A percentile compares a stretch with the other conserved stretches of the same genome.
These are phyloP conservation scores for Chrysodeixis includens DNA, from an alignment of 2,888 invertebrate genomes.

Conservation along the genomic window DNA sequence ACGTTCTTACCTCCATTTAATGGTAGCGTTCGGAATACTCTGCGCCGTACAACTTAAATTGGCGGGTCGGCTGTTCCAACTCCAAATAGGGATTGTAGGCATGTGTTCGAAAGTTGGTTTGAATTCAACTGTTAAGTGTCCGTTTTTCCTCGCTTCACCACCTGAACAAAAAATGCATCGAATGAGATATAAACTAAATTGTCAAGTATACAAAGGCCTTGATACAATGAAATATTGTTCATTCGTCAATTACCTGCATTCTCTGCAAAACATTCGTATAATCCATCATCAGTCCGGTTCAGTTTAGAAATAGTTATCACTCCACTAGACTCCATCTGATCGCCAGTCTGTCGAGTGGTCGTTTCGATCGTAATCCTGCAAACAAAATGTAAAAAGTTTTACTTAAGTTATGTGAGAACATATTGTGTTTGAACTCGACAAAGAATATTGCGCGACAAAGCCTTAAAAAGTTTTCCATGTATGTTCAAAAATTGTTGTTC, in stretches of 20 bases:
- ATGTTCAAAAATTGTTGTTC: conserved; percentile 15
- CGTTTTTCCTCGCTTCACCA: conserved; percentile 93
- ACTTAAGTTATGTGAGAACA: conserved; percentile 17
- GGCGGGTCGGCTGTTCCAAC: conserved; percentile 94
- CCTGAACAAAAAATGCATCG: conserved; percentile 71
- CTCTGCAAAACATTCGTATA: conserved; percentile 95
- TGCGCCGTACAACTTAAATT: conserved; percentile 97
- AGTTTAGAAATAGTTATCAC: conserved; percentile 91
- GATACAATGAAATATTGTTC: no score
- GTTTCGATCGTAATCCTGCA: conserved; percentile 90
- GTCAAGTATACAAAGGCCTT: no score
- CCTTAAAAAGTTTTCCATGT: conserved; percentile 28
- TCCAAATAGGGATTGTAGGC: conserved; percentile 93
- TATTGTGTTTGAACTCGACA: conserved; percentile 21
- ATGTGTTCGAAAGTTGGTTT: conserved; percentile 93
- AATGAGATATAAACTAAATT: neutral
- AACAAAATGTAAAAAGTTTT: conserved; percentile 28
- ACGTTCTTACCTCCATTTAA: conserved; percentile 92
- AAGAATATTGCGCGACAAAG: conserved; percentile 2
- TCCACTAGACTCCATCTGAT: conserved; percentile 89
- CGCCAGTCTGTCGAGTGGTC: conserved; percentile 83
- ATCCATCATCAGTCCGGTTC: conserved; percentile 94
- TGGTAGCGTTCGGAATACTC: conserved; percentile 96
- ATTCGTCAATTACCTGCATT: conserved; percentile 92
- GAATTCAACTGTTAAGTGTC: conserved; percentile 95